These are phyloP conservation scores for Drosophila sucinea DNA, from an alignment of 1,140 invertebrate species.

Conservation along the genomic window DNA sequence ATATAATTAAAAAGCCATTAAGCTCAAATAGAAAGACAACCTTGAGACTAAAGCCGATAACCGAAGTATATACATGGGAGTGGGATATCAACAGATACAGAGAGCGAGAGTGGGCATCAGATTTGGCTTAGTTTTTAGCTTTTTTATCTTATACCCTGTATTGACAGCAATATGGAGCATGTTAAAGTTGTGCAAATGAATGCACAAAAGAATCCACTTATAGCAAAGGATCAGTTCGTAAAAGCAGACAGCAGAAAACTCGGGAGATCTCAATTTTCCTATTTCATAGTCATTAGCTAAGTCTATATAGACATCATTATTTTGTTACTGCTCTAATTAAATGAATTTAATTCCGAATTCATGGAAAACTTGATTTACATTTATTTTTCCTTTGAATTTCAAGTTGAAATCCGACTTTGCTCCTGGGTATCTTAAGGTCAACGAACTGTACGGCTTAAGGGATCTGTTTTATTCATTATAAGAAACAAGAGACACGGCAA, in stretches of 20 bases:
- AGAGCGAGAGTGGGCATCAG: slow-evolving; percentile 5
- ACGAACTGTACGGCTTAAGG: neutral
- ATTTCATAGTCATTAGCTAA: too few relatives aligned
- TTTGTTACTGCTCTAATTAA: too few relatives aligned
- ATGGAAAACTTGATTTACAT: neutral
- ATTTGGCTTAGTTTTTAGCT: slow-evolving; percentile 15
- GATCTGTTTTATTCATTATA: neutral
- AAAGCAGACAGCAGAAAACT: too few relatives aligned
- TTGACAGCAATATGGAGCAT: neutral
- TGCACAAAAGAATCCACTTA: too few relatives aligned
- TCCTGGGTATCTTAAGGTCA: neutral
- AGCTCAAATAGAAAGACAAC: slow-evolving; percentile 59
- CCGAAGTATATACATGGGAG: neutral
- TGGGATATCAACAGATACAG: neutral
- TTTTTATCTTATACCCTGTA: neutral
- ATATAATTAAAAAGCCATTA: slow-evolving; percentile 82
- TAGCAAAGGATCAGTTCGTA: too few relatives aligned
- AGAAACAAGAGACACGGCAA: neutral
- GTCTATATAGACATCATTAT: too few relatives aligned
- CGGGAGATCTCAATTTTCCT: too few relatives aligned
- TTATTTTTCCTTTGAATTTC: neutral
- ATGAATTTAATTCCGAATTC: neutral
- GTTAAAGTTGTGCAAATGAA: too few relatives aligned
- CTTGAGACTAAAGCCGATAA: slow-evolving; percentile 49
- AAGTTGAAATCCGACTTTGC: neutral